Percentiles rank a stretch among this genome's conserved stretches.
Evolutionary conservation across 2,797 vertebrate species (phyloP).

Genomic region (Chaetodon trifasciatus): DNA sequence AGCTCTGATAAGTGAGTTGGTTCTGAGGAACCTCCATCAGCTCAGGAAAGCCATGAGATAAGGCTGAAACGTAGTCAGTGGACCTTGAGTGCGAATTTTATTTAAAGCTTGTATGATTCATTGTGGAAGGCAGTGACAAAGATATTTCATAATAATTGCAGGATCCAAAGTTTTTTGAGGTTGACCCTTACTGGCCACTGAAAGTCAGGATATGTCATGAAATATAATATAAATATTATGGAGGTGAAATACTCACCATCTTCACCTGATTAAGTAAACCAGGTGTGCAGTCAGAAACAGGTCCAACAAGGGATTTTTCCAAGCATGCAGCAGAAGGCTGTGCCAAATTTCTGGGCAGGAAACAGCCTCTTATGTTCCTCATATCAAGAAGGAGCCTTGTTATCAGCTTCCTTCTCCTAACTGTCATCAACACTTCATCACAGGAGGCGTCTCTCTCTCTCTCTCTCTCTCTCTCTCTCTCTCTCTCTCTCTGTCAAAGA

Average conservation of each 20-base stretch:
- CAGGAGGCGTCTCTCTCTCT: neutral
- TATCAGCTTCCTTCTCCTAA: conserved; percentile 40
- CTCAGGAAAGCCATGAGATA: too few species aligned
- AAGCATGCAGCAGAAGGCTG: neutral
- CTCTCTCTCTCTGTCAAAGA: neutral
- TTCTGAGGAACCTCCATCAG: too few species aligned
- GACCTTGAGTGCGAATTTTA: neutral
- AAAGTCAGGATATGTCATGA: too few species aligned
- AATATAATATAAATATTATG: too few species aligned
- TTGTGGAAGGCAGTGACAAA: neutral
- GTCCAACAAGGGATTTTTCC: neutral
- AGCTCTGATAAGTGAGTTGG: neutral
- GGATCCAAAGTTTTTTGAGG: neutral
- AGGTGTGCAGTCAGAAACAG: neutral
- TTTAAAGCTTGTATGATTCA: neutral
- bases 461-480: neutral
- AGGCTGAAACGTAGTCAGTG: neutral
- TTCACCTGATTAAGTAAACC: neutral
- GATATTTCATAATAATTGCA: neutral
- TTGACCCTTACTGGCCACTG: neutral
- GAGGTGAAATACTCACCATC: too few species aligned
- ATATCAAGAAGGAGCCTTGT: conserved; percentile 41
- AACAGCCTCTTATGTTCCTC: conserved; percentile 7
- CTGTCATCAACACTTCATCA: conserved; percentile 56
- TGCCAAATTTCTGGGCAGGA: conserved; percentile 12